Conservation (phyloP, 2,888 invertebrate genomes). For the Octonoba sinensis region DNA sequence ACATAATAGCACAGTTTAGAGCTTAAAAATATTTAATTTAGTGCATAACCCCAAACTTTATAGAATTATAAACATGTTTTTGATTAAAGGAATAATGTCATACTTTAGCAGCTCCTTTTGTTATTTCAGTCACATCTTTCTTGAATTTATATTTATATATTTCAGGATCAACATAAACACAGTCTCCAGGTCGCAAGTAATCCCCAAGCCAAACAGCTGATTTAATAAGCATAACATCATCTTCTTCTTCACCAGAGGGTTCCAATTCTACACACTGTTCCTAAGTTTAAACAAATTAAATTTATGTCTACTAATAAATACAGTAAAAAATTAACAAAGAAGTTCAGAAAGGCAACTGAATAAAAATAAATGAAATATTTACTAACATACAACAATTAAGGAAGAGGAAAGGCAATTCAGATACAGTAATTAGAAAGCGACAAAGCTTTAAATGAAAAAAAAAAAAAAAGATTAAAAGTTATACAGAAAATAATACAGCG, state of each 20-base stretch:
- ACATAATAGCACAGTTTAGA: too few relatives aligned
- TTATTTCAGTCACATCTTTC: neutral
- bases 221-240: constrained; percentile 69
- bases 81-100: neutral
- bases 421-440: too few relatives aligned
- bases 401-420: too few relatives aligned
- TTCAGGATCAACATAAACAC: constrained; percentile 79
- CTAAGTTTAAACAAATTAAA: constrained; percentile 3
- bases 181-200: constrained; percentile 78
- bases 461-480: too few relatives aligned
- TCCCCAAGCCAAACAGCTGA: constrained; percentile 68
- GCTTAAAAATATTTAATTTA: too few relatives aligned
- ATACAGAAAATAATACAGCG: too few relatives aligned
- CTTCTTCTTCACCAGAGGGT: constrained; percentile 62
- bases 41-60: too few relatives aligned
- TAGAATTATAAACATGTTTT: neutral
- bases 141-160: constrained; percentile 75
- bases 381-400: too few relatives aligned
- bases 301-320: neutral
- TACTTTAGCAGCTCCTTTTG: neutral
- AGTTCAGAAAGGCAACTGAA: neutral
- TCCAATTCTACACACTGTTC: constrained; percentile 16
- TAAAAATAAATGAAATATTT: neutral
- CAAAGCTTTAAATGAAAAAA: too few relatives aligned
- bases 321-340: neutral